Evolutionary conservation across 2,113 vertebrate genomes (phyloP).

Genomic region (Alligator sinensis): DNA sequence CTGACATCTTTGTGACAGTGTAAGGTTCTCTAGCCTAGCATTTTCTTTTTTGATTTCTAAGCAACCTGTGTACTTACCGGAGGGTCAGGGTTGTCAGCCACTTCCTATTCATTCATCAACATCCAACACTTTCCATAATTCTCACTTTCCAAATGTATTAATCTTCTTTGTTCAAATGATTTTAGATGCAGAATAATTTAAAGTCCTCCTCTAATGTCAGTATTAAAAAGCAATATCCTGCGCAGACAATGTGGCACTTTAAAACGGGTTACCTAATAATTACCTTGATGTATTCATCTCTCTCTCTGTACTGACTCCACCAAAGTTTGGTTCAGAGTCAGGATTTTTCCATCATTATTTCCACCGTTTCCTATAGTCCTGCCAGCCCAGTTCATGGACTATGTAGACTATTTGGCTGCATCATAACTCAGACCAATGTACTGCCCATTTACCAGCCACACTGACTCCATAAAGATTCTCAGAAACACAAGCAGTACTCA

Average conservation of each 20-base stretch:
- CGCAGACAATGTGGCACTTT: fast-evolving
- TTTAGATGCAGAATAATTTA: background rate
- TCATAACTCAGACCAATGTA: background rate
- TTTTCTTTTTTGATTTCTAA: background rate
- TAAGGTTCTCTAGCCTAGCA: background rate
- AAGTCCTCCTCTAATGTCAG: background rate
- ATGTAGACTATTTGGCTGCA: fast-evolving
- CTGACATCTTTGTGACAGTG: background rate
- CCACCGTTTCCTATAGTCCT: fast-evolving
- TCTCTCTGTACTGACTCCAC: background rate
- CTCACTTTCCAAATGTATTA: background rate
- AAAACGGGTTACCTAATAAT: background rate
- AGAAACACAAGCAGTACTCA: background rate
- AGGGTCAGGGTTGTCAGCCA: background rate
- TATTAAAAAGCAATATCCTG: background rate
- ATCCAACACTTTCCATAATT: background rate
- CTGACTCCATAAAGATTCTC: fast-evolving
- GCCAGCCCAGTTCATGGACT: fast-evolving
- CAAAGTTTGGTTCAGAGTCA: background rate
- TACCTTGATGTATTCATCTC: background rate
- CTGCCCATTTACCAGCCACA: fast-evolving
- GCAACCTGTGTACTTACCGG: background rate
- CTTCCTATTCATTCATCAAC: background rate
- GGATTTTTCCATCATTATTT: fast-evolving
- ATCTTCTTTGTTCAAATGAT: background rate